These are phyloP conservation scores for Macrostomum lignano DNA, from an alignment of 1,140 invertebrate species.

Conservation along the genomic window DNA sequence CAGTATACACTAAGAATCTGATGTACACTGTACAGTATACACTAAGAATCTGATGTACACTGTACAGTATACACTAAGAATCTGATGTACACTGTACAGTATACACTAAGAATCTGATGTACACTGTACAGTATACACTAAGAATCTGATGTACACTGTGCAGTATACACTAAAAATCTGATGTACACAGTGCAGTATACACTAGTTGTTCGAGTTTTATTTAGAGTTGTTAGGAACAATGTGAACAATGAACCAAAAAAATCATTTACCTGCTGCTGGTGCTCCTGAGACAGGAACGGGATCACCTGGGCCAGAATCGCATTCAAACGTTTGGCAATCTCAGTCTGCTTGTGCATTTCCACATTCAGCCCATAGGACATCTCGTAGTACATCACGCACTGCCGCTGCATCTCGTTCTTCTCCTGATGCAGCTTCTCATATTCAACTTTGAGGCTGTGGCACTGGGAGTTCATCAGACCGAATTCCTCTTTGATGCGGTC, in stretches of 20 bases:
- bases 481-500: slow-evolving; percentile 96
- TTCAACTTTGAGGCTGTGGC: slow-evolving; percentile 46
- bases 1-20: no score
- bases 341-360: slow-evolving; percentile 98
- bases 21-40: no score
- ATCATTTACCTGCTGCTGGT: slow-evolving; percentile 32
- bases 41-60: no score
- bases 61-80: no score
- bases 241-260: neutral
- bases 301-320: slow-evolving; percentile 81
- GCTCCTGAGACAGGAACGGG: slow-evolving; percentile 81
- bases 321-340: slow-evolving; percentile 83
- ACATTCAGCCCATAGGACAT: slow-evolving; percentile 96
- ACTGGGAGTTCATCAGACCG: slow-evolving; percentile 85
- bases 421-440: slow-evolving; percentile 42
- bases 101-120: no score
- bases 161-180: no score
- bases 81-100: no score
- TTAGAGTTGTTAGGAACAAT: no score
- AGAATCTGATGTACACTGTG: no score
- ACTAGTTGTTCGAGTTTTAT: no score
- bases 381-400: slow-evolving; percentile 97
- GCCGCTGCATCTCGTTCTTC: slow-evolving; percentile 85
- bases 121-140: no score
- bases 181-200: no score